Evolutionary conservation across 53 echinoderm and acorn worm species (phyloP).

Genomic region (Holothuria leucospilota): DNA sequence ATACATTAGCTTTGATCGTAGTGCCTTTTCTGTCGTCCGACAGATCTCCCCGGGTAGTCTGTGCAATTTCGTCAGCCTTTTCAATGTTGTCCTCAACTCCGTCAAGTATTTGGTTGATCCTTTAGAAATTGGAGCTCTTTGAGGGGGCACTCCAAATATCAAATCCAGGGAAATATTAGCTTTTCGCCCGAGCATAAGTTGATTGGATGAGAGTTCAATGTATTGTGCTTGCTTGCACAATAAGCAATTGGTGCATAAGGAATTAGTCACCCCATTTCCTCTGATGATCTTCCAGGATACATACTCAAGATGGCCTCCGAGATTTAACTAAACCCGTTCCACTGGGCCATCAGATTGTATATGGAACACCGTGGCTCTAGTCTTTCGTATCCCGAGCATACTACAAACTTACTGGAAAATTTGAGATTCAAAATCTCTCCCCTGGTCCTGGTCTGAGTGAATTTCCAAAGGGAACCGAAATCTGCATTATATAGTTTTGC

Average conservation of each 20-base stretch:
- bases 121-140: no score
- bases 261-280: constrained; percentile 61
- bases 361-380: not conserved
- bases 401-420: constrained; percentile 47
- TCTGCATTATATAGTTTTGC: constrained; percentile 6
- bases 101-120: constrained; percentile 21
- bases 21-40: constrained; percentile 57
- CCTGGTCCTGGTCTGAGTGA: constrained; percentile 58
- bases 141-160: not conserved
- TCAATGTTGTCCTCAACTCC: constrained; percentile 17
- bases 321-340: not conserved
- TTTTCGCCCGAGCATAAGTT: constrained; percentile 69
- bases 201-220: constrained; percentile 71
- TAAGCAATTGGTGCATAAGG: constrained; percentile 66
- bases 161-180: constrained; percentile 59
- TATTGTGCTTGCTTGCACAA: constrained; percentile 59
- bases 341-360: constrained; percentile 15
- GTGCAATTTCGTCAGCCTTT: constrained; percentile 28
- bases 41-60: constrained; percentile 15
- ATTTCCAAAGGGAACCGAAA: constrained; percentile 35
- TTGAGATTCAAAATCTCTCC: constrained; percentile 54
- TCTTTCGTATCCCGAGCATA: not conserved
- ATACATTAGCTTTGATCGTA: constrained; percentile 46
- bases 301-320: constrained; percentile 5
- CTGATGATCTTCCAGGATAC: constrained; percentile 30